Conservation (phyloP, 35 echinoderm and acorn worm species). For the Strongylocentrotus purpuratus region DNA sequence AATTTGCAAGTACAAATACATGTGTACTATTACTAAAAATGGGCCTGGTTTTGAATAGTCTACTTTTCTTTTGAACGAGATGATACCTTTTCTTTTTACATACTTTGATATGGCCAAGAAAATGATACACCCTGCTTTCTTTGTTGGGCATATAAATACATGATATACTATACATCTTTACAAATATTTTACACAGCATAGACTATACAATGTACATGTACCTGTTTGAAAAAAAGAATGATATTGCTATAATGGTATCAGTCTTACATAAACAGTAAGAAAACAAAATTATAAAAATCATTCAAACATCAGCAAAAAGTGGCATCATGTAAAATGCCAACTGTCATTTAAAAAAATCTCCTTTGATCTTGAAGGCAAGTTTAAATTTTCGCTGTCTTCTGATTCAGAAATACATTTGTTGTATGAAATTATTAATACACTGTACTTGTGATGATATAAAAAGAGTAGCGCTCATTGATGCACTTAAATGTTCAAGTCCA, state of each 20-base stretch:
- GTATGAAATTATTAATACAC: too few relatives aligned
- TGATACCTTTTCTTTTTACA: not conserved
- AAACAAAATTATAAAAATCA: too few relatives aligned
- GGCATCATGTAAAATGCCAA: not conserved
- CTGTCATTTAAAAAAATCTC: not conserved
- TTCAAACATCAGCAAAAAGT: not conserved
- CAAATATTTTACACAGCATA: slow-evolving; percentile 19
- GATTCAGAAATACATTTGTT: too few relatives aligned
- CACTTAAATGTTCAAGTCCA: too few relatives aligned
- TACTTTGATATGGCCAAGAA: not conserved
- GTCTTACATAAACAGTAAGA: not conserved
- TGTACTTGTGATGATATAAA: too few relatives aligned
- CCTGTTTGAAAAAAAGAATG: slow-evolving; percentile 5
- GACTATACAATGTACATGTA: slow-evolving; percentile 12
- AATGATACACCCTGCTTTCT: not conserved
- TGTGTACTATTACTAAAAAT: not conserved
- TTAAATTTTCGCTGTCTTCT: not conserved
- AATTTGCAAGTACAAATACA: not conserved
- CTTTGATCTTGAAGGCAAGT: not conserved
- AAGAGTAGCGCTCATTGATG: too few relatives aligned
- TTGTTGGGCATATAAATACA: not conserved
- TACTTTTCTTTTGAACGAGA: not conserved
- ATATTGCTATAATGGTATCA: not conserved
- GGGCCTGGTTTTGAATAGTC: too few relatives aligned
- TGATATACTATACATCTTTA: slow-evolving; percentile 1